These are phyloP conservation scores for Calephelis perditalis DNA, from an alignment of 2,888 invertebrate species.

Conservation along the genomic window DNA sequence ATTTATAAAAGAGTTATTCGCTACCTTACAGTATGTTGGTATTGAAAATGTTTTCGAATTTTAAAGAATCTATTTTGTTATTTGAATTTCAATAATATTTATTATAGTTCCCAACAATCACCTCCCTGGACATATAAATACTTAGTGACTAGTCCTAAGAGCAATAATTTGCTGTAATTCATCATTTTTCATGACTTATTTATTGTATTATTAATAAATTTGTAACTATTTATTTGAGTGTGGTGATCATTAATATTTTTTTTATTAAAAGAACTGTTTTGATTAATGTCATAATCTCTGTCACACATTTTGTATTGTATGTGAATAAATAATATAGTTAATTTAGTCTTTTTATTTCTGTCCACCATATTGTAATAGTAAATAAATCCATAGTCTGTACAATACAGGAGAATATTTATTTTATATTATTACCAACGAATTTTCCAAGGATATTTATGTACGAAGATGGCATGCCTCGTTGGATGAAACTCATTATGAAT, in stretches of 20 bases:
- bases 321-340: conserved; percentile 77
- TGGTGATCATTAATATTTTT: conserved; percentile 69
- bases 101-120: not conserved
- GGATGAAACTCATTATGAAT: too few species aligned
- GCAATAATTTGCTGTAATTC: conserved; percentile 39
- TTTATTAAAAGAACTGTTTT: conserved; percentile 43
- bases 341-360: conserved; percentile 38
- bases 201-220: conserved; percentile 54
- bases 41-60: conserved; percentile 26
- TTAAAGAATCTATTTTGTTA: conserved; percentile 41
- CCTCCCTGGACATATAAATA: not conserved
- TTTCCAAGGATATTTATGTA: too few species aligned
- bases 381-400: too few species aligned
- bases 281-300: conserved; percentile 64
- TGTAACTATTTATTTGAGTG: conserved; percentile 73
- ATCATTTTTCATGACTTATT: conserved; percentile 48
- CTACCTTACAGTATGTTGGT: conserved; percentile 44
- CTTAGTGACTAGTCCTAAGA: conserved; percentile 21
- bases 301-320: conserved; percentile 77
- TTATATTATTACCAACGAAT: too few species aligned
- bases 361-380: too few species aligned
- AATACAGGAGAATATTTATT: too few species aligned
- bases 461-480: too few species aligned
- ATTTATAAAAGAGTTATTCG: conserved; percentile 56
- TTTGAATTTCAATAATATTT: conserved; percentile 34